Evolutionary conservation across 2,113 vertebrate genomes (phyloP).

Genomic region (Hippocampus barbouri): DNA sequence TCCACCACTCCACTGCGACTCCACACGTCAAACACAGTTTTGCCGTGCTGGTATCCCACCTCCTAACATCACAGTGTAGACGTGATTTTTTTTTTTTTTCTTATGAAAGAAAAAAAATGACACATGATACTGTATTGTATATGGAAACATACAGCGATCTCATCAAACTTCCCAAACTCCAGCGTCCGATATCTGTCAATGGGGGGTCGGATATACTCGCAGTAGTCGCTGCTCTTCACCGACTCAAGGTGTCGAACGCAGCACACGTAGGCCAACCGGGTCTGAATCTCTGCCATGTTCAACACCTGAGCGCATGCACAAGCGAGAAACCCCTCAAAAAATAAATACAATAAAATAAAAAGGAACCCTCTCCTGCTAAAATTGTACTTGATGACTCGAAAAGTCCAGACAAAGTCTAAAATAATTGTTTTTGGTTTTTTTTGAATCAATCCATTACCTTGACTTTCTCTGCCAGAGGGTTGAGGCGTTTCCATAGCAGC

Average conservation of each 20-base stretch:
- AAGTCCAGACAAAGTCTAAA: not conserved
- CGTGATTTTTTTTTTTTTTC: not conserved
- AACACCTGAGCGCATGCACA: conserved; percentile 75
- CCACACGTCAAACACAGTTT: conserved; percentile 91
- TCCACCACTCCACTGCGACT: conserved; percentile 84
- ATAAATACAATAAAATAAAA: too few species aligned
- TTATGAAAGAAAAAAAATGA: not conserved
- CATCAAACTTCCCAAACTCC: conserved; percentile 92
- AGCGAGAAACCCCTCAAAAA: not conserved
- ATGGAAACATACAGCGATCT: conserved; percentile 85
- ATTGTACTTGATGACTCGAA: not conserved
- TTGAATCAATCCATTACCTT: conserved; percentile 75
- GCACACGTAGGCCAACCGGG: conserved; percentile 91
- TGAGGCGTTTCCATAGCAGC: conserved; percentile 96
- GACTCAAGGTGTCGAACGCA: conserved; percentile 91
- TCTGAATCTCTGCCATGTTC: conserved; percentile 97
- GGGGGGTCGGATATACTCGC: conserved; percentile 90
- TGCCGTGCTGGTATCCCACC: conserved; percentile 90
- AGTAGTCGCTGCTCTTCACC: conserved; percentile 91
- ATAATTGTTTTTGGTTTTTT: not conserved
- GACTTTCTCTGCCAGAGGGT: conserved; percentile 87
- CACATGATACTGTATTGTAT: not conserved
- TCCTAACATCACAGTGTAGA: conserved; percentile 69
- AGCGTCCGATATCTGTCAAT: conserved; percentile 89
- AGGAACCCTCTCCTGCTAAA: not conserved